Evolutionary conservation across 53 echinoderm and acorn worm species (phyloP).

Genomic region (Antedon mediterranea): DNA sequence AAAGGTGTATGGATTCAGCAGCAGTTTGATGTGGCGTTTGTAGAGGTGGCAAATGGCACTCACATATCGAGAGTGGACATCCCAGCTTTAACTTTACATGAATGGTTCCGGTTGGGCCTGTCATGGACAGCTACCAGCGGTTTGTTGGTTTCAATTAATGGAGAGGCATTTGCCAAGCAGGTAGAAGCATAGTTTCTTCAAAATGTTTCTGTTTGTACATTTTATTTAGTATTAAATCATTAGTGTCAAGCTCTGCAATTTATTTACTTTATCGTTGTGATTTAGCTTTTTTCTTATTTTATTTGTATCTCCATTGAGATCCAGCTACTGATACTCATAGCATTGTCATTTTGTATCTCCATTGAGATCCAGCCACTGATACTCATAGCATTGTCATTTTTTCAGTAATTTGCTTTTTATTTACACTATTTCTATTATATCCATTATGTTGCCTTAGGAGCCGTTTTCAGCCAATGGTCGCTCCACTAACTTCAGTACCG

Average conservation of each 20-base stretch:
- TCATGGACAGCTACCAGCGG: slow-evolving; percentile 30
- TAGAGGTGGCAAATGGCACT: slow-evolving; percentile 35
- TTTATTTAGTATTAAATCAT: background rate
- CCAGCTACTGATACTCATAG: too few relatives aligned
- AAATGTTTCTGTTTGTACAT: background rate
- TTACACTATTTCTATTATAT: background rate
- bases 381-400: too few relatives aligned
- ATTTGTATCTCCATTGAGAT: too few relatives aligned
- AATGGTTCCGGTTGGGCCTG: slow-evolving; percentile 64
- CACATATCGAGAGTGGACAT: slow-evolving; percentile 31
- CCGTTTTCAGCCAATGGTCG: background rate
- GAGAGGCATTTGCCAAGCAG: slow-evolving; percentile 9
- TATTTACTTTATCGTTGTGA: too few relatives aligned
- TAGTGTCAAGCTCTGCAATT: too few relatives aligned
- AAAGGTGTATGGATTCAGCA: background rate
- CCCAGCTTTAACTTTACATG: slow-evolving; percentile 20
- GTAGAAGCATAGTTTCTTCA: background rate
- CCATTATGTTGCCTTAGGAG: background rate
- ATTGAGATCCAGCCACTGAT: too few relatives aligned
- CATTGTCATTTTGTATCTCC: too few relatives aligned
- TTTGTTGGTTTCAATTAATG: slow-evolving; percentile 28
- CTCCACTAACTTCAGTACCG: background rate
- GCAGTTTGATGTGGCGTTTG: background rate
- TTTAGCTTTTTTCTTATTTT: too few relatives aligned
- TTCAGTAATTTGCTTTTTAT: too few relatives aligned